Percentiles rank a stretch among this genome's conserved stretches.
Evolutionary conservation across 1,140 invertebrate species (phyloP).

Genomic region (Capitella teleta): DNA sequence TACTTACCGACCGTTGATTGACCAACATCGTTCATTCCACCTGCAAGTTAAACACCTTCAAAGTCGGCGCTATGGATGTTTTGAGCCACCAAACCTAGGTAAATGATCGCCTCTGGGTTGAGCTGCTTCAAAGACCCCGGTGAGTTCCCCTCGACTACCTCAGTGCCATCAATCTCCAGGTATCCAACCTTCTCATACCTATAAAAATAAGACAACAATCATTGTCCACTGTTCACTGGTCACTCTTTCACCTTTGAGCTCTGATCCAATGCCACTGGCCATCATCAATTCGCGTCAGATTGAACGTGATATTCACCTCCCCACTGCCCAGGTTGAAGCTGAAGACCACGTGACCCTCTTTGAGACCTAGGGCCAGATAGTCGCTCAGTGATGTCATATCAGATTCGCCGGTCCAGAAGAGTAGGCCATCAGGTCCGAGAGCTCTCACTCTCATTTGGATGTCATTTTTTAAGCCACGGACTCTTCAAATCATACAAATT

Average conservation of each 20-base stretch:
- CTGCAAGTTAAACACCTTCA: constrained; percentile 31
- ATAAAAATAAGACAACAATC: constrained; percentile 13
- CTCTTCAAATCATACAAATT: constrained; percentile 44
- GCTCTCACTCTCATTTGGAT: constrained; percentile 68
- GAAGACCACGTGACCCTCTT: constrained; percentile 51
- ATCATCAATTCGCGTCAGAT: constrained; percentile 76
- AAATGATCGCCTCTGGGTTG: constrained; percentile 71
- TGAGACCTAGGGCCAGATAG: constrained; percentile 71
- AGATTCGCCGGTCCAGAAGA: constrained; percentile 80
- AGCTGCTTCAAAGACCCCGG: constrained; percentile 72
- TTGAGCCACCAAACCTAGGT: constrained; percentile 53
- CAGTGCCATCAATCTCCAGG: constrained; percentile 70
- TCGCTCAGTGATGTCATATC: constrained; percentile 49
- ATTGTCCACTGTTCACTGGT: not conserved
- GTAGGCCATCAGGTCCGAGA: constrained; percentile 56
- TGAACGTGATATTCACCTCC: constrained; percentile 62
- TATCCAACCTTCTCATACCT: constrained; percentile 76
- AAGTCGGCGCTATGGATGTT: not conserved
- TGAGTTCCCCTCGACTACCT: constrained; percentile 61
- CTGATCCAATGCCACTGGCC: constrained; percentile 81
- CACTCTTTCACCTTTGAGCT: constrained; percentile 74
- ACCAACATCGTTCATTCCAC: constrained; percentile 61
- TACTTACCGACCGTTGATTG: constrained; percentile 57
- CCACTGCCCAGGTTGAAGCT: constrained; percentile 59
- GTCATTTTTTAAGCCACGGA: constrained; percentile 64